Evolutionary conservation across 2,113 vertebrate genomes (phyloP).

Genomic region (Oxyura jamaicensis): DNA sequence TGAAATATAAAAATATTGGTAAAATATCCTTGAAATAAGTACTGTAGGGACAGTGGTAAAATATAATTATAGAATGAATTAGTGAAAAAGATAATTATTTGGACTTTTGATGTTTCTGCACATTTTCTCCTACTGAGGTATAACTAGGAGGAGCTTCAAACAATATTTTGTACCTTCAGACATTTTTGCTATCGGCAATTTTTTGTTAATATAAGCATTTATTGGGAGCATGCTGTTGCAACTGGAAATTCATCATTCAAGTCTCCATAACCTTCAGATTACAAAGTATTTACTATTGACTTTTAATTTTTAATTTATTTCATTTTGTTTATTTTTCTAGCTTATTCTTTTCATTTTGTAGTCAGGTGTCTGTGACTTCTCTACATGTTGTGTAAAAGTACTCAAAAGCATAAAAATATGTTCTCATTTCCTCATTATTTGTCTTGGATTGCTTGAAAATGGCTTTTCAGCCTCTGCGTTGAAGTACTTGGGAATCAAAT

Average conservation of each 20-base stretch:
- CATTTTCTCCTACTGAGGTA: background rate
- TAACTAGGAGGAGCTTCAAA: background rate
- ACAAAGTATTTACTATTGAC: background rate
- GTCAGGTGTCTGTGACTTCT: background rate
- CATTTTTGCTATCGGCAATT: background rate
- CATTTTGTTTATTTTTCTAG: background rate
- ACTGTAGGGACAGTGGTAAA: background rate
- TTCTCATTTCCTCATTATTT: background rate
- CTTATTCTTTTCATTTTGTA: background rate
- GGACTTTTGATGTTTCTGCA: background rate
- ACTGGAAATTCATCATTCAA: background rate
- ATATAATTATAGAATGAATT: background rate
- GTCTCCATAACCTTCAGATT: background rate
- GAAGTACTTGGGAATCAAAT: slow-evolving; percentile 48
- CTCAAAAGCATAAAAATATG: background rate
- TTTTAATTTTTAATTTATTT: background rate
- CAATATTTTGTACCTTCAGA: background rate
- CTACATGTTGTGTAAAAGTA: accelerated
- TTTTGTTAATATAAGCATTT: background rate
- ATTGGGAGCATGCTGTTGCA: background rate
- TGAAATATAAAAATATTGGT: background rate
- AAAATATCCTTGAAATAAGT: background rate
- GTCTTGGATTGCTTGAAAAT: background rate
- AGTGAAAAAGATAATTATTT: background rate
- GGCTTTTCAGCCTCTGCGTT: background rate